Evolutionary conservation across 2,797 vertebrate species (phyloP), one percentile per base, ranked within the genome.

Genomic region (Aldrovandia affinis): DNA sequence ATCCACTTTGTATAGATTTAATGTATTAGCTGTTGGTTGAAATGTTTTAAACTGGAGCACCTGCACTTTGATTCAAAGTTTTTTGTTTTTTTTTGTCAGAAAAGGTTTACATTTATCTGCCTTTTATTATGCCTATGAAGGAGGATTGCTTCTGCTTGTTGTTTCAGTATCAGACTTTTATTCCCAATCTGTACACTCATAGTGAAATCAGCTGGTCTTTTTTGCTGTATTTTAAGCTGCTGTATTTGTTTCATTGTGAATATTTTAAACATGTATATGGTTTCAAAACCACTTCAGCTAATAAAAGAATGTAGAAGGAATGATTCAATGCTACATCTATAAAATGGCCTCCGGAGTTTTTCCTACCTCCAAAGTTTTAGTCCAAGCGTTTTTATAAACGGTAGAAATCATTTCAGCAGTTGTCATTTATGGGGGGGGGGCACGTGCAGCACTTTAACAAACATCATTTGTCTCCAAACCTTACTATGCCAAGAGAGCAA

Each of bases 1-100:
- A 54, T 65, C 57, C 93, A 94, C 94, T 95, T 94, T 95, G 93
- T 92, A 90, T 90, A 78, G 87, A 89, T 18, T 81, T 91, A 86
- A 85, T 89, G 86, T 91, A 88, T 88, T 93, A 89, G 88, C 85
- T 88, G 80, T 84, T 89, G 91, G 89, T 87, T 86, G 90, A 91
- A 85, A 65, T 85, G 89, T 89, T 93, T 88, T 92, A 89, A 88
- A 88, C 87, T 92, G 88, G 92, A 94, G 90, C 96, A 93, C 92
- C 94, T 95, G 96, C 96, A 97, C 97, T 97, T 97, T 97, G 92
- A 94, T 93, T 91, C 88, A 82, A 89, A 88, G 88, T 88, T 86
- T 88, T n/a, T n/a, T n/a, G n/a, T 81, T 85, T 78, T 88, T 68
- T 50, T 70, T 73, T 81, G 94, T 92, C 86, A 55, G 50, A 65